These are phyloP conservation scores for Drosophila insularis DNA, from an alignment of 1,140 invertebrate species.

Conservation along the genomic window DNA sequence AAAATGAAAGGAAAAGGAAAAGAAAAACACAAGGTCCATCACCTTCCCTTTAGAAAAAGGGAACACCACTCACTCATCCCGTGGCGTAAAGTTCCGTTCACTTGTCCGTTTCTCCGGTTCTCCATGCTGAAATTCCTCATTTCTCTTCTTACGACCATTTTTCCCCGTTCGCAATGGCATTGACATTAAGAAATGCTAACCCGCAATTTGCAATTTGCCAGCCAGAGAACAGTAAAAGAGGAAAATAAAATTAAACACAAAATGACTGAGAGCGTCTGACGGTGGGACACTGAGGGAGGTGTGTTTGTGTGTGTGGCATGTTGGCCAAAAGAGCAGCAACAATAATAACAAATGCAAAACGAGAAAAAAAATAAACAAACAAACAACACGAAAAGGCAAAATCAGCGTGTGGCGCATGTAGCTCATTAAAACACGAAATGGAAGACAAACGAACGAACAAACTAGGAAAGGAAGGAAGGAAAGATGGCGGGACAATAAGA, in stretches of 20 bases:
- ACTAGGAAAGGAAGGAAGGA: constrained; percentile 1
- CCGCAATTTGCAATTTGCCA: constrained; percentile 59
- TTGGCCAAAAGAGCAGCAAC: constrained; percentile 31
- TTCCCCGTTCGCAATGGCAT: constrained; percentile 39
- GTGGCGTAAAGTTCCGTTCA: not conserved
- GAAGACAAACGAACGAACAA: constrained; percentile 33
- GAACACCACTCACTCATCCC: not conserved
- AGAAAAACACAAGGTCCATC: constrained; percentile 3
- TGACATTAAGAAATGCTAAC: constrained; percentile 64
- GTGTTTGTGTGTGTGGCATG: not conserved
- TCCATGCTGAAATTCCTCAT: constrained; percentile 13
- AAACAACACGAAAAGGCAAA: constrained; percentile 40
- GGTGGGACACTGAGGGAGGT: not conserved
- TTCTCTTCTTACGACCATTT: not conserved
- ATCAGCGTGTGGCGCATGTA: constrained; percentile 63
- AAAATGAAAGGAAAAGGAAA: not conserved
- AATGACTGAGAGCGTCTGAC: not conserved
- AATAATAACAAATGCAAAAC: constrained; percentile 53
- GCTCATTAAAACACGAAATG: constrained; percentile 61
- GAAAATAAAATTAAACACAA: constrained; percentile 9
- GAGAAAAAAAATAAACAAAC: constrained; percentile 18
- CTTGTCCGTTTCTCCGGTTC: constrained; percentile 21
- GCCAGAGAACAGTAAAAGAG: constrained; percentile 3
- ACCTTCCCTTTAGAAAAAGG: not conserved
- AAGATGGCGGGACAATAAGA: not conserved